These are phyloP conservation scores for Nannobrachium achirus DNA, from an alignment of 2,113 vertebrate genomes.

Conservation along the genomic window DNA sequence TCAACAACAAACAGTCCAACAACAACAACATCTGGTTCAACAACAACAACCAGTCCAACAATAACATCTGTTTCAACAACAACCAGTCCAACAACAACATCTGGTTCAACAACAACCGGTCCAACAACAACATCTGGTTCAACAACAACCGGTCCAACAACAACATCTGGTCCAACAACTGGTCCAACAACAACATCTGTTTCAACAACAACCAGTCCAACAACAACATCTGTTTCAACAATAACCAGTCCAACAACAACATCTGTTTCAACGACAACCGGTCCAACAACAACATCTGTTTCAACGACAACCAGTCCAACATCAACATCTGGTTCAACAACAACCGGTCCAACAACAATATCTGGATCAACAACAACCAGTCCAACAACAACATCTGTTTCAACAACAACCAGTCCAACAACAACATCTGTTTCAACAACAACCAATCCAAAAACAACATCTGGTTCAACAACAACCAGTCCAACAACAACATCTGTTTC, in stretches of 20 bases:
- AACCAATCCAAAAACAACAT: no score
- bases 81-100: no score
- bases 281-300: background rate
- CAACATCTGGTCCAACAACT: no score
- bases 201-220: background rate
- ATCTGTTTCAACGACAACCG: background rate
- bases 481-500: no score
- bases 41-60: background rate
- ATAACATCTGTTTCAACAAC: no score
- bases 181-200: background rate
- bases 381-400: no score
- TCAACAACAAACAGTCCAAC: background rate
- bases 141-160: no score
- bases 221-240: background rate
- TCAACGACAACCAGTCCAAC: background rate
- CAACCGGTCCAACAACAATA: conserved; percentile 1
- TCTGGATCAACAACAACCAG: background rate
- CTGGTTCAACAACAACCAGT: no score
- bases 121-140: no score
- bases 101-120: background rate
- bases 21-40: background rate
- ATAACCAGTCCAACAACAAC: no score
- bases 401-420: no score
- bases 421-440: no score
- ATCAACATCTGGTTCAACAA: background rate